Conservation (phyloP, 2,113 vertebrate species). For the Trachemys scripta region DNA sequence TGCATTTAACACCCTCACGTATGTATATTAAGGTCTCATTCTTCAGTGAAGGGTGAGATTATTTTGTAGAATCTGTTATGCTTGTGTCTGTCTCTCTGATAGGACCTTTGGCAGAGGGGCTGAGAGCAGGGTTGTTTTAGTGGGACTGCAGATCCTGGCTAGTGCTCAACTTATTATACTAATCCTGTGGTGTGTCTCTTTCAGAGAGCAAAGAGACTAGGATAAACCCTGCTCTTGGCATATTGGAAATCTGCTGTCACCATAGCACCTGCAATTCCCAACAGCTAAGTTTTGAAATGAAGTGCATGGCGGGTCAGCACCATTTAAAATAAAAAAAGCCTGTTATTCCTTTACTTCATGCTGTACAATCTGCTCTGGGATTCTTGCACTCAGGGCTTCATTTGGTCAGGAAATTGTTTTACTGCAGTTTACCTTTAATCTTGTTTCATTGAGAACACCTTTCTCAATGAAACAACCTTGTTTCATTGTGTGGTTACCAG, state of each 20-base stretch:
- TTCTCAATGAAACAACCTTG: no score
- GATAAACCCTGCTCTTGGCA: slow-evolving; percentile 59
- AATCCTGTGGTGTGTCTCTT: slow-evolving; percentile 17
- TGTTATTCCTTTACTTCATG: not conserved
- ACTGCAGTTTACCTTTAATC: slow-evolving; percentile 44
- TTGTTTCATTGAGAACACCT: slow-evolving; percentile 29
- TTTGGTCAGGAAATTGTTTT: slow-evolving; percentile 6
- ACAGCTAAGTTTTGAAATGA: slow-evolving; percentile 55
- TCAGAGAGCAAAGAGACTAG: slow-evolving; percentile 45
- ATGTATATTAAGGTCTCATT: slow-evolving; percentile 61
- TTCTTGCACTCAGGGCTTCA: slow-evolving; percentile 25
- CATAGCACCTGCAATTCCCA: slow-evolving; percentile 61
- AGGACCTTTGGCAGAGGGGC: slow-evolving; percentile 52
- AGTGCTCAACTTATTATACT: not conserved
- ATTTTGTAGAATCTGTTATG: slow-evolving; percentile 6
- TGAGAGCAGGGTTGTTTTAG: not conserved
- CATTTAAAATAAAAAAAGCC: not conserved
- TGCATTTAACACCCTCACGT: slow-evolving; percentile 31
- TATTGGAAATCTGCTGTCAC: slow-evolving; percentile 56
- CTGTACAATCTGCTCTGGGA: slow-evolving; percentile 33
- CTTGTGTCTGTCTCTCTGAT: not conserved
- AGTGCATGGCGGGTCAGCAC: slow-evolving; percentile 57
- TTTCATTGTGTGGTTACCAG: not conserved
- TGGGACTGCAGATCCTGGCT: not conserved
- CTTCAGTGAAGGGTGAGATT: slow-evolving; percentile 43